Conservation (phyloP, 2,797 vertebrate genomes). For the Sylvilagus floridanus region DNA sequence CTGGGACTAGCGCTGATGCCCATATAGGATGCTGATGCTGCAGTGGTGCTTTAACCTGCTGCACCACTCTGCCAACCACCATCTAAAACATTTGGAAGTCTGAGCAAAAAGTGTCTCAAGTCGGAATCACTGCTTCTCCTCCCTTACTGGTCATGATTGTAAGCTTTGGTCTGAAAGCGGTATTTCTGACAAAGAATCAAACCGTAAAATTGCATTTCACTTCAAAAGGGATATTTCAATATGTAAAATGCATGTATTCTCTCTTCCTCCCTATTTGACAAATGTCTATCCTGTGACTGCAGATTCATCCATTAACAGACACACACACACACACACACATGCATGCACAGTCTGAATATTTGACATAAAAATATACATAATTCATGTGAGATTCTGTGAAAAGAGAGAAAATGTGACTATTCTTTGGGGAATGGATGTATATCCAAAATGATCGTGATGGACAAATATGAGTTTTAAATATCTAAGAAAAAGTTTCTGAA, state of each 20-base stretch:
- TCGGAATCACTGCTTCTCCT: background rate
- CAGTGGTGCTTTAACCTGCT: too few relatives aligned
- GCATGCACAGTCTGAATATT: background rate
- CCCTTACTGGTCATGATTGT: background rate
- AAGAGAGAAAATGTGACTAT: background rate
- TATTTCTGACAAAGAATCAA: background rate
- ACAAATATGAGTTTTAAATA: background rate
- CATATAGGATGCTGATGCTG: too few relatives aligned
- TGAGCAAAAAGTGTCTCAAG: background rate
- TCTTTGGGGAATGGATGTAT: background rate
- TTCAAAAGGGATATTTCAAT: background rate
- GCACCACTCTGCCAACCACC: too few relatives aligned
- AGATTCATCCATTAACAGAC: background rate
- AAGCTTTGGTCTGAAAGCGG: background rate
- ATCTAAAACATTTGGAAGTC: background rate
- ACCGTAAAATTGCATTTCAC: background rate
- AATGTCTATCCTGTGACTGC: background rate
- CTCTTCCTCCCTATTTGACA: background rate
- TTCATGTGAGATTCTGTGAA: background rate
- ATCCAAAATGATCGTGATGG: background rate
- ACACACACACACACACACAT: background rate
- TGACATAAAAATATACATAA: background rate
- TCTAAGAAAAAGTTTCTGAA: background rate
- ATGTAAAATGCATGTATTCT: background rate
- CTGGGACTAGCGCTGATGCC: too few relatives aligned